Base-by-base conservation (phyloP, 1,140 invertebrate genomes). In the Littorina saxatilis region DNA sequence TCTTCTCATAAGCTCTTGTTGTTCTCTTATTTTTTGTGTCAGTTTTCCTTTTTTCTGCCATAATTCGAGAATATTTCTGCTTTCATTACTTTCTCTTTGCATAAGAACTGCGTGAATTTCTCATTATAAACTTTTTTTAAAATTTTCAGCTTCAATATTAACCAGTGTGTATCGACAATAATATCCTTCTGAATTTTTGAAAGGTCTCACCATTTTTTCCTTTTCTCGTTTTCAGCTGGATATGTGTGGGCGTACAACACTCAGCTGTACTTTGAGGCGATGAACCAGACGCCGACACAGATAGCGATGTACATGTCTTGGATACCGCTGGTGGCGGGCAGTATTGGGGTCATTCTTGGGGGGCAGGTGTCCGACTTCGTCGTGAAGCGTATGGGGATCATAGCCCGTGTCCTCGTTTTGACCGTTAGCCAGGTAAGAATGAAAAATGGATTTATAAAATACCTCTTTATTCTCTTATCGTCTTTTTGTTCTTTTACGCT, bases 311-410 rank as follows among this genome's bases (percentile, higher is more conserved):
- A 88, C 82, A 90, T 93, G 87, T 91, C 91, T 0, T 92, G 91
- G 90, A 92, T 93, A n/a, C 93, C 93, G 0, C 89, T 93, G 32
- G 91, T 92, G 32, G 96, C 97, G 85, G 97, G 97, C 1, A 96
- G 95, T 82, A 94, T 98, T 32, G 97, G 97, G 32, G 97, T 98
- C 0, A 95, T 98, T 0, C 94, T 95, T 9, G 97, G 97, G 1
- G 97, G 97, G 15, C 94, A 97, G 55, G 93, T 98, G 0, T 98
- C 97, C 20, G 97, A 99, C 91, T 96, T 96, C 91, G 95, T 98
- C 82, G 97, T 98, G 0, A 96, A 95, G 29, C 96, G 95, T 90
- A 95, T 97, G 94, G 97, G 97, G 43, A 95, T 98, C 9, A 94
- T 95, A 83, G 97, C 97, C 0, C 93, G 97, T 86, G 96, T 98